Percentiles rank a stretch among this genome's conserved stretches.
phyloP scores from a whole-genome alignment of 1,140 invertebrate genomes.

The Plodia interpunctella region DNA sequence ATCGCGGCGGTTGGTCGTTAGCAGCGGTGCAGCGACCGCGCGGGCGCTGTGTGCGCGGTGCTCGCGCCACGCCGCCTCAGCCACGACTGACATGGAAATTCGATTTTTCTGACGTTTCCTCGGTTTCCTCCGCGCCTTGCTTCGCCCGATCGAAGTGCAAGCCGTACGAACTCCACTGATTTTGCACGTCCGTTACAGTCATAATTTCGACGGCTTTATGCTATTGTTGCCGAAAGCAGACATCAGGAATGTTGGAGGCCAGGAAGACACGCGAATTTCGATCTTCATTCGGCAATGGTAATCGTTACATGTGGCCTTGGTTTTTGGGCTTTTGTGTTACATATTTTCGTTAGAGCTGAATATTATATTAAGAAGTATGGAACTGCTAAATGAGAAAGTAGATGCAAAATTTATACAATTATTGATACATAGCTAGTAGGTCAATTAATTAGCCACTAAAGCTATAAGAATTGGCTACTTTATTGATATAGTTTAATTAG shows the following conservation, averaged over 20 bases:
- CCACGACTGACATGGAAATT: constrained; percentile 73
- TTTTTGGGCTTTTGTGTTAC: constrained; percentile 29
- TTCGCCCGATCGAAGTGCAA: constrained; percentile 69
- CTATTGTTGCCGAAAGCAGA: constrained; percentile 45
- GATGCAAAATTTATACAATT: too few species aligned
- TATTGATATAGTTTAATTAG: too few species aligned
- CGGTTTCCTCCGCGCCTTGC: constrained; percentile 73
- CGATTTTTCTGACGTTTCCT: constrained; percentile 75
- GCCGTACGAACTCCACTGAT: constrained; percentile 58
- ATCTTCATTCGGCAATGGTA: constrained; percentile 31
- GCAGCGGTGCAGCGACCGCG: constrained; percentile 35
- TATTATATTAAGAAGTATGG: too few species aligned
- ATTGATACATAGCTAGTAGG: too few species aligned
- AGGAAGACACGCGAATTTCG: constrained; percentile 44
- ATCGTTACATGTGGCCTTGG: constrained; percentile 25
- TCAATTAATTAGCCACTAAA: too few species aligned
- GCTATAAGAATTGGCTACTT: too few species aligned
- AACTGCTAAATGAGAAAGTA: too few species aligned
- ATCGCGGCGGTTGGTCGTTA: constrained; percentile 21
- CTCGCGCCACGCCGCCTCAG: constrained; percentile 66
- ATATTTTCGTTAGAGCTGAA: constrained; percentile 17
- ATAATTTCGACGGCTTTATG: constrained; percentile 56
- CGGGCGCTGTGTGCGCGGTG: constrained; percentile 63
- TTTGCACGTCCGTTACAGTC: constrained; percentile 62
- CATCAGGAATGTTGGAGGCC: constrained; percentile 34